Percentiles rank a stretch among this genome's conserved stretches.
Conservation (phyloP, 2,113 vertebrate species). For the Phyllopteryx taeniolatus region DNA sequence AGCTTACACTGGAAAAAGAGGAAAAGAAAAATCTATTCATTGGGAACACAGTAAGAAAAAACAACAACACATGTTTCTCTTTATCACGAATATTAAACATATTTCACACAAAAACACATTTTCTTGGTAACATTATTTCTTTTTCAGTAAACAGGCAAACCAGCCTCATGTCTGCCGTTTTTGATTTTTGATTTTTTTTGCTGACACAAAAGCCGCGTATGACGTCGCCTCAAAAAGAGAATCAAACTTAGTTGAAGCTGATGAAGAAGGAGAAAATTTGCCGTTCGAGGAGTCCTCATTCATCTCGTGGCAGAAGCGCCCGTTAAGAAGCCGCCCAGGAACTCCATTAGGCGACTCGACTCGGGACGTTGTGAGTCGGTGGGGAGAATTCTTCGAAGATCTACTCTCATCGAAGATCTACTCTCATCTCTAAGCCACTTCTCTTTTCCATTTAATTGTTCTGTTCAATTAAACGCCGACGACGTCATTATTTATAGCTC, state of each 20-base stretch:
- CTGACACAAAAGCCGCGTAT: background rate
- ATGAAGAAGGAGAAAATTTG: conserved; percentile 30
- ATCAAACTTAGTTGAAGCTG: background rate
- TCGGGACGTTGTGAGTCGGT: no score
- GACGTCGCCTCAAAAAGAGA: background rate
- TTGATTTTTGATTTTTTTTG: no score
- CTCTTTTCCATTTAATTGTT: no score
- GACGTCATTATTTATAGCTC: no score
- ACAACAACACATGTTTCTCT: background rate
- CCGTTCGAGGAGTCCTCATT: conserved; percentile 33
- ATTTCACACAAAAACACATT: background rate
- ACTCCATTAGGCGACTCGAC: conserved; percentile 17
- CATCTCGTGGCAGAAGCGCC: conserved; percentile 34
- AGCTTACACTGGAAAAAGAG: conserved; percentile 83
- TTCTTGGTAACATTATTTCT: no score
- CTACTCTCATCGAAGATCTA: no score
- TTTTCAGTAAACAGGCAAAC: background rate
- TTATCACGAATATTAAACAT: background rate
- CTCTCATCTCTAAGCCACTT: no score
- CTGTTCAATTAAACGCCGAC: no score
- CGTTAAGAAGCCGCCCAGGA: conserved; percentile 36
- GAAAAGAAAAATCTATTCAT: background rate
- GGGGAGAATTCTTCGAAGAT: no score
- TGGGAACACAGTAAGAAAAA: background rate
- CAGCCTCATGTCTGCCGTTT: background rate